Base-by-base conservation (phyloP, 2,888 invertebrate species). In the Actias luna region DNA sequence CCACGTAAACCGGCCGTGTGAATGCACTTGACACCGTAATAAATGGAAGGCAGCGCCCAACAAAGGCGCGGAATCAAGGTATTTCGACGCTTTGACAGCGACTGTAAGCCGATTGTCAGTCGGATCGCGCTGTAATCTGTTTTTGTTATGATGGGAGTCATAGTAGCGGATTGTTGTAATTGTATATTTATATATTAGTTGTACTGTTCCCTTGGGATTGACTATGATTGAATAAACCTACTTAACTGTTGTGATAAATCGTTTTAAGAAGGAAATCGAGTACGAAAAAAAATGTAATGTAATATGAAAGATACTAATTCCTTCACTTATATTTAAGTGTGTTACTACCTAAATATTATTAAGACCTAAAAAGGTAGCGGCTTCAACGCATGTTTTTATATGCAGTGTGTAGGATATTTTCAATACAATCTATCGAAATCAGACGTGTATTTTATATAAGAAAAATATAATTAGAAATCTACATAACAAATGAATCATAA, bases 11-110 rank as follows among this genome's bases (percentile, higher is more conserved):
- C 73, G 75, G 79, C 75, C 76, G 79, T 78, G 77, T 83, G 82
- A 84, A 83, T 80, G 84, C 85, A 87, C 84, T 87, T 85, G 87
- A 86, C 88, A 84, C 85, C 79, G 78, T 83, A 85, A 87, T 84
- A 87, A 87, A 88, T 85, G 84, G 85, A 78, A 78, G 77, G 75
- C 76, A 71, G 64, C 69, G 72, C 66, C 60, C 68, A 78, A 85
- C 83, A 84, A 85, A 80, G 77, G 66, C 68, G 67, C 73, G 72
- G 67, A 65, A 66, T 75, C 70, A 67, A 69, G 78, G 80, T 74
- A 77, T 79, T 78, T 78, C 73, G 77, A 69, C 77, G 76, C 75
- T 73, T 73, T 76, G 72, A 75, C 70, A 70, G 69, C 72, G 69
- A 69, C 67, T 72, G 71, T 79, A 82, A 82, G 77, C 80, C 80